Percentiles rank a stretch among this genome's conserved stretches.
phyloP scores from a whole-genome alignment of 2,797 vertebrate genomes.

The Heteromormyrus szaboi region DNA sequence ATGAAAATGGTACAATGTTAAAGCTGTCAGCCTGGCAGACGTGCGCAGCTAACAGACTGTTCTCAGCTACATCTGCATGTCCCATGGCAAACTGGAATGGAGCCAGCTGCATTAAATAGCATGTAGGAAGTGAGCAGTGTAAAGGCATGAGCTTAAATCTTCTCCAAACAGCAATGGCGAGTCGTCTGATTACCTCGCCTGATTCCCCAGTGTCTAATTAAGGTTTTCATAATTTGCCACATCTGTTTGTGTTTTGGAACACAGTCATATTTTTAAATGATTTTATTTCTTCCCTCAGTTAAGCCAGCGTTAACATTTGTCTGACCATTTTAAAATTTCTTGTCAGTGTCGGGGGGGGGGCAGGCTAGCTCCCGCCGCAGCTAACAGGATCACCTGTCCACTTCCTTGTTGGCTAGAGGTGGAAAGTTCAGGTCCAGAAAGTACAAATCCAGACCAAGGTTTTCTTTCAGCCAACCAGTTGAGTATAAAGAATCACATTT shows the following conservation, averaged over 20 bases:
- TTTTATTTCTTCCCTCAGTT: constrained; percentile 3
- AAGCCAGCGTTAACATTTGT: not conserved
- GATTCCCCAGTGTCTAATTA: not conserved
- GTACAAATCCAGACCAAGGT: too few relatives aligned
- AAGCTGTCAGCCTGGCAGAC: not conserved
- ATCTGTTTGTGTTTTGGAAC: not conserved
- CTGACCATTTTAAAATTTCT: not conserved
- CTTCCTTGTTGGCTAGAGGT: too few relatives aligned
- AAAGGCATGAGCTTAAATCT: not conserved
- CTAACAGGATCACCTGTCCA: not conserved
- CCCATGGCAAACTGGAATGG: not conserved
- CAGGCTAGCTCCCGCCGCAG: constrained; percentile 34
- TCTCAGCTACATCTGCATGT: not conserved
- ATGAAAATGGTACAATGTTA: not conserved
- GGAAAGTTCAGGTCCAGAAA: too few relatives aligned
- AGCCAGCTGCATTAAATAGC: not conserved
- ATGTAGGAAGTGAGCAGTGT: not conserved
- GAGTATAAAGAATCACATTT: too few relatives aligned
- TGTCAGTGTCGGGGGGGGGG: not conserved
- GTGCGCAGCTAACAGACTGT: not conserved
- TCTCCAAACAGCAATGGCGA: not conserved
- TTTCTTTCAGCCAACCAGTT: too few relatives aligned
- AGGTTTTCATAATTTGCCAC: not conserved
- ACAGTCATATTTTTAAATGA: not conserved
- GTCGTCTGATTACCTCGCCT: not conserved